Evolutionary conservation across 2,888 invertebrate species (phyloP), one percentile per base, ranked within the genome.

Genomic region (Metopia argyrocephala): DNA sequence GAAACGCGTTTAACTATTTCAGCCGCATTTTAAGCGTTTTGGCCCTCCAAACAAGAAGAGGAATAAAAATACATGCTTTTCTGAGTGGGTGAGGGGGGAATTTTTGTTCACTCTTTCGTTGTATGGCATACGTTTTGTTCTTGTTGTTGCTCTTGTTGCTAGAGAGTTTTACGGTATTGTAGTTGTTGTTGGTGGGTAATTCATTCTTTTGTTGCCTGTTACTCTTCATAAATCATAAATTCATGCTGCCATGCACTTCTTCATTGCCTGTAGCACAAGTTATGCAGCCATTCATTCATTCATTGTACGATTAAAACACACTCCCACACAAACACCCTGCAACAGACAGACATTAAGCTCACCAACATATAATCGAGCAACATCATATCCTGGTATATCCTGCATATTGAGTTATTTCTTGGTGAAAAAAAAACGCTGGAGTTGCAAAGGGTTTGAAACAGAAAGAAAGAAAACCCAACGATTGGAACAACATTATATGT

Each of bases 221-320:
- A 68, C 82, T 82, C 78, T 79, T 81, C 81, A 81, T 78, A 81
- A 81, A 81, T 81, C 81, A 81, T 81, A 81, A 81, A 81, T 81
- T 81, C 78, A 81, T 75, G 78, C 81, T 71, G 61, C 78, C 78
- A 75, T 81, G 78, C 78, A 81, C 66, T 75, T 50, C 62, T 74
- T 62, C 61, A 68, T 57, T 76, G 76, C 76, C 74, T 78, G 15
- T 52, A 78, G 78, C 74, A 65, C 62, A 65, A 66, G 79, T 68
- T 78, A 73, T 73, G 73, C 68, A 74, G 81, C 76, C 64, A 68
- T 62, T 78, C 38, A 38, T 12, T 38, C 64, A 68, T 62, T 78
- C 38, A 38, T 12, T 38, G 38, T 38, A 38, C 38, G 38, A 12
- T 38, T 38, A 38, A 38, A 18, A 27, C 27, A 57, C n/a, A 12